Evolutionary conservation across 2,888 invertebrate genomes (phyloP), one percentile per base, ranked within the genome.

Genomic region (Coleophora flavipennella): DNA sequence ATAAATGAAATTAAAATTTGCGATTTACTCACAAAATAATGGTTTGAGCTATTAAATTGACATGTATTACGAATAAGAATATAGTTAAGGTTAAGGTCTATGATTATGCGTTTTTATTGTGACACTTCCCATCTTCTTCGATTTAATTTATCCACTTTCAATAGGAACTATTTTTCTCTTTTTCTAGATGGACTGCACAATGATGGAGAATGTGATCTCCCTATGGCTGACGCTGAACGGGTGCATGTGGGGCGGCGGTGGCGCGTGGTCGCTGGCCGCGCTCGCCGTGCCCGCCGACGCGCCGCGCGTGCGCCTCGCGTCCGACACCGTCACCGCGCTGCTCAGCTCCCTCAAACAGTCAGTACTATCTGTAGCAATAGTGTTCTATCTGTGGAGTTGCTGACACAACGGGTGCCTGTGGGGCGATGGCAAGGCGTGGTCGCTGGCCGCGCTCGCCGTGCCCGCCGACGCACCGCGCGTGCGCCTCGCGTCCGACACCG

Each of bases 141-240:
- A n/a, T n/a, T n/a, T n/a, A n/a, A n/a, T n/a, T n/a, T n/a, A n/a
- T n/a, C n/a, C n/a, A n/a, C n/a, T n/a, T n/a, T n/a, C n/a, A n/a
- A n/a, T n/a, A n/a, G n/a, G n/a, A n/a, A n/a, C n/a, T n/a, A 34
- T 20, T 20, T 27, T 35, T 1, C 55, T 54, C 3, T 27, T 35
- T 1, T 54, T 54, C 3, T 70, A 91, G 87, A 88, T 90, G 68
- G 89, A 90, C 37, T 90, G 92, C 63, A 88, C 91, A 13, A 91
- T 92, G 64, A 87, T 96, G 64, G 96, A 96, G 74, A 90, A 93
- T 62, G 90, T 94, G 36, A 81, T 96, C 29, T 92, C 94, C 50
- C 83, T 96, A 50, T 96, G 96, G 94, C 83, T 96, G 46, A 95
- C 94, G 2, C 80, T 96, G 45, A 95, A 94, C 88, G 86, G 92